A percentile compares a stretch with the other conserved stretches of the same genome.
These are phyloP conservation scores for Tympanuchus pallidicinctus DNA, from an alignment of 2,113 vertebrate species.

Conservation along the genomic window DNA sequence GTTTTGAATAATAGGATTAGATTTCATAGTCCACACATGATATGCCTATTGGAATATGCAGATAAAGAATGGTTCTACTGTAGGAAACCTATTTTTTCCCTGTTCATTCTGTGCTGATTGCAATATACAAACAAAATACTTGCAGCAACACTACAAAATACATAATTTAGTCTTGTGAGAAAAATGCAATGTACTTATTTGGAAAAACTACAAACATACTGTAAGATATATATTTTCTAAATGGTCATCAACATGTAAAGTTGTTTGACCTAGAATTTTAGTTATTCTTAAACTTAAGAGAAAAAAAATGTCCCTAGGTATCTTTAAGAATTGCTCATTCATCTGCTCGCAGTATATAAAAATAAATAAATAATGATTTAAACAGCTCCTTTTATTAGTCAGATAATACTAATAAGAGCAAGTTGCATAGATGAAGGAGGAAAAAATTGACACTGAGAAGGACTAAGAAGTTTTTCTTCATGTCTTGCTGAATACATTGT, in stretches of 20 bases:
- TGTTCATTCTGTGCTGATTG: background rate
- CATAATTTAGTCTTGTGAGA: background rate
- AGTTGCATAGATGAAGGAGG: background rate
- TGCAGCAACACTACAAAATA: background rate
- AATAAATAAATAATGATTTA: background rate
- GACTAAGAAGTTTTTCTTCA: background rate
- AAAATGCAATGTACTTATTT: background rate
- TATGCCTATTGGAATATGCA: background rate
- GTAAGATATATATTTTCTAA: background rate
- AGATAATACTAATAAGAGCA: background rate
- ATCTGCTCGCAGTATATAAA: background rate
- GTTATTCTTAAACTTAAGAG: background rate
- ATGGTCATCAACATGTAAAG: background rate
- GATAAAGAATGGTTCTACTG: background rate
- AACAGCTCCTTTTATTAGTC: background rate
- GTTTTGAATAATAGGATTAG: background rate
- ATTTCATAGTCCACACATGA: background rate
- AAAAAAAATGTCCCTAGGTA: accelerated
- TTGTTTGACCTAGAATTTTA: background rate
- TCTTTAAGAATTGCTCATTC: background rate
- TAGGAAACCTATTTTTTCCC: background rate
- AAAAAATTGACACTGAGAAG: background rate
- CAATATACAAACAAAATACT: background rate
- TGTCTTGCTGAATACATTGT: background rate
- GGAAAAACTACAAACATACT: background rate